A percentile compares a stretch with the other conserved stretches of the same genome.
Conservation (phyloP, 1,140 invertebrate genomes). For the Trichoplusia ni region DNA sequence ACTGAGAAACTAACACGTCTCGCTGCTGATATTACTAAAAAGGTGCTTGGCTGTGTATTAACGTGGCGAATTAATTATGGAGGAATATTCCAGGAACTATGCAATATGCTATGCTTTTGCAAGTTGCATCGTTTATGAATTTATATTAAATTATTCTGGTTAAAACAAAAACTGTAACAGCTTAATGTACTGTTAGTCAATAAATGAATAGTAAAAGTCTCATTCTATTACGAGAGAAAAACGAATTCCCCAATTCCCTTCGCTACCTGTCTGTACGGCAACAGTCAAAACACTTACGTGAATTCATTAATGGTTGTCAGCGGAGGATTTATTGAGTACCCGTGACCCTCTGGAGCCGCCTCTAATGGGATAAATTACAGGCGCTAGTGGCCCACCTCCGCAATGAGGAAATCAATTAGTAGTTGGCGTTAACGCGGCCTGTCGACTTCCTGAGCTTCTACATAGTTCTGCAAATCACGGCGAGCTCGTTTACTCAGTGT, state of each 20-base stretch:
- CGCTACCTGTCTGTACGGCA: too few relatives aligned
- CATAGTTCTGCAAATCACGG: neutral
- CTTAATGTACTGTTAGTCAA: too few relatives aligned
- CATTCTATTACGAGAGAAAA: too few relatives aligned
- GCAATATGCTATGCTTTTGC: too few relatives aligned
- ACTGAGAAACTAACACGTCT: neutral
- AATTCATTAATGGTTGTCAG: neutral
- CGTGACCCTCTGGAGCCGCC: neutral
- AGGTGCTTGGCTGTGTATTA: too few relatives aligned
- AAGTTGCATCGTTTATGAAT: too few relatives aligned
- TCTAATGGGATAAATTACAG: neutral
- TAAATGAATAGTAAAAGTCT: too few relatives aligned
- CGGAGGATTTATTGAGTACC: constrained; percentile 18
- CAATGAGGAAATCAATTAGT: constrained; percentile 18
- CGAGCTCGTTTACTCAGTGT: neutral
- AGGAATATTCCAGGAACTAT: too few relatives aligned
- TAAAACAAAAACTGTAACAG: too few relatives aligned
- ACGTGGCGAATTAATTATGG: too few relatives aligned
- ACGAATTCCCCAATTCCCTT: neutral
- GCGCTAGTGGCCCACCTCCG: neutral
- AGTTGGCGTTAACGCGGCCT: neutral
- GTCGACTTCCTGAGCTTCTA: neutral
- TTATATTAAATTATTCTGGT: too few relatives aligned
- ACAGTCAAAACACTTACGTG: neutral
- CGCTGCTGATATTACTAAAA: neutral